Base-by-base conservation (phyloP, 2,888 invertebrate species). In the Epistrophella euchroma region DNA sequence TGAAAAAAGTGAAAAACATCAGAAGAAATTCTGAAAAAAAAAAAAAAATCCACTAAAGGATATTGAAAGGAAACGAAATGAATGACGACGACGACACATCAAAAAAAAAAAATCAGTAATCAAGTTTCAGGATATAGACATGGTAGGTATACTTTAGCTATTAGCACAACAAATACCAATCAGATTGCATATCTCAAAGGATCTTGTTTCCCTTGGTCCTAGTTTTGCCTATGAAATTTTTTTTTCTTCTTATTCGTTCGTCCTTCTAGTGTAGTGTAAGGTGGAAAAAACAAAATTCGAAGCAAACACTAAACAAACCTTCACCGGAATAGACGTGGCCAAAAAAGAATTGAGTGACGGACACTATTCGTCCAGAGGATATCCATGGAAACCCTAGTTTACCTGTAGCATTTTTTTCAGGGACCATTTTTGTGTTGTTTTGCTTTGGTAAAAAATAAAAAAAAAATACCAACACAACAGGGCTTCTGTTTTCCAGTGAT, bases 91-190 rank as follows among this genome's bases (percentile, higher is more conserved):
- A 45, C 11, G 28, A 22, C n/a, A 50, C 25, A n/a, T 52, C 22
- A 37, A 43, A 58, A 60, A 45, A 62, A 62, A 80, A 73, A 81
- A 74, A 73, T 43, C 50, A 58, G 70, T 66, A 86, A 86, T 86
- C 82, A 78, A 74, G 77, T 86, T 82, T 74, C 77, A 85, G 80
- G 68, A 56, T 56, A 60, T 22, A 58, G 47, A 56, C 40, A 35
- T 37, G 40, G 58, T 56, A 77, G 40, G 58, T 19, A 37, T 62
- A 77, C 81, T 81, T 70, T 52, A 66, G 62, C 82, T 82, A 86
- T 86, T 86, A 86, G 86, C 82, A 86, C 86, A 86, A 86, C 86
- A 86, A 86, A 86, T 74, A 86, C 86, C 86, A 86, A 86, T 86
- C 86, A 82, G 77, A 81, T 82, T 77, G 70, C 58, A 82, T 78